Evolutionary conservation across 2,113 vertebrate species (phyloP).

Genomic region (Fregetta grallaria): DNA sequence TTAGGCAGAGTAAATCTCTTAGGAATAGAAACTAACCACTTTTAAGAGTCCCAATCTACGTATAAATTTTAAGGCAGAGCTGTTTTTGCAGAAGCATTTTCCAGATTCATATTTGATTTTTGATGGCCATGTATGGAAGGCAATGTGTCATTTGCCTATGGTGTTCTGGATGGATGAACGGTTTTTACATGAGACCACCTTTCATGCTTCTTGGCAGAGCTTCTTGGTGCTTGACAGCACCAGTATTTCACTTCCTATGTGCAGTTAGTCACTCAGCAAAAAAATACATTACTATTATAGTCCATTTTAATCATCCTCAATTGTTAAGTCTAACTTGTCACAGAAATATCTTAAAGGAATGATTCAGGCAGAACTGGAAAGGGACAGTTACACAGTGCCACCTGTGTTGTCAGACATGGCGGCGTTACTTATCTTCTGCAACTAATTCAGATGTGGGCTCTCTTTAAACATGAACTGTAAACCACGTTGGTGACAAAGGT

Average conservation of each 20-base stretch:
- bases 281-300: neutral
- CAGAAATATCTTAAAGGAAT: neutral
- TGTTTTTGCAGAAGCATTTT: neutral
- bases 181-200: neutral
- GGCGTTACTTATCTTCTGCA: neutral
- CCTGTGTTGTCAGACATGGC: neutral
- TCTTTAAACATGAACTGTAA: neutral
- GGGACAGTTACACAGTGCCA: neutral
- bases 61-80: neutral
- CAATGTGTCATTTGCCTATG: neutral
- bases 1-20: neutral
- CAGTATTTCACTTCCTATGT: neutral
- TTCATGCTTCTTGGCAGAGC: neutral
- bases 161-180: neutral
- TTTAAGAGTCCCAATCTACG: neutral
- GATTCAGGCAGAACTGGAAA: neutral
- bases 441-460: neutral
- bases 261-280: neutral
- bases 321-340: neutral
- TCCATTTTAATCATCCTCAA: neutral
- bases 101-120: neutral
- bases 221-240: too few relatives aligned
- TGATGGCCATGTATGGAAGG: neutral
- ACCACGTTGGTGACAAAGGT: neutral
- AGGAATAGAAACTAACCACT: neutral